A percentile compares a stretch with the other conserved stretches of the same genome.
These are phyloP conservation scores for Cossypha polioptera DNA, from an alignment of 2,797 vertebrate species.

Conservation along the genomic window DNA sequence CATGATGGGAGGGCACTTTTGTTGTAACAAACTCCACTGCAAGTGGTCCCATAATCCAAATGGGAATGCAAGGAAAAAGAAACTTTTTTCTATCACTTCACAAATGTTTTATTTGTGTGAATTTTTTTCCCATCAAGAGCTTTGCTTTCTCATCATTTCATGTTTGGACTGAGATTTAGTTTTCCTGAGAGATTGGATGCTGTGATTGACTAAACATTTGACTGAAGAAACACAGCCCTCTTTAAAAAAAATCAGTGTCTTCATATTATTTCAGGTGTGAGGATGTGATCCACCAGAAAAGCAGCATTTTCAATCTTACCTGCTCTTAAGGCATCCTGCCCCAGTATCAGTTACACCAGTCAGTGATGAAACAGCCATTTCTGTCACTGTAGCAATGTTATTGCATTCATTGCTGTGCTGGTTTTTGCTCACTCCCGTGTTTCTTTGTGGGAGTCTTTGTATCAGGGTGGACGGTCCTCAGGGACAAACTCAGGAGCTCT, in stretches of 20 bases:
- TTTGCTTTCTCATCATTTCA: not conserved
- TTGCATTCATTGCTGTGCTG: not conserved
- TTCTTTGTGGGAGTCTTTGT: too few relatives aligned
- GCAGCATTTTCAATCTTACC: not conserved
- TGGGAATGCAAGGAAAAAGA: not conserved
- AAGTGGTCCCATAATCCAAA: not conserved
- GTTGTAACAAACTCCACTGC: not conserved
- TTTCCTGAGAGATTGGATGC: not conserved
- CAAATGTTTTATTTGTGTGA: not conserved
- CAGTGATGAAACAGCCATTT: not conserved
- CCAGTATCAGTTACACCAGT: not conserved
- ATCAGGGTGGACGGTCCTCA: too few relatives aligned
- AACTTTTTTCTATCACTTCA: not conserved
- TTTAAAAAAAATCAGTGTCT: not conserved
- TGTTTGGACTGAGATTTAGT: not conserved
- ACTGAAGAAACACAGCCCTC: not conserved
- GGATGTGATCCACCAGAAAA: not conserved
- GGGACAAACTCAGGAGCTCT: too few relatives aligned
- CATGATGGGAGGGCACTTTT: not conserved
- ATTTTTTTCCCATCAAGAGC: not conserved
- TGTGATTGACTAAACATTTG: not conserved
- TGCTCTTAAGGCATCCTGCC: not conserved
- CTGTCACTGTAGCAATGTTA: not conserved
- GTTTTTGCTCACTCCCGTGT: not conserved
- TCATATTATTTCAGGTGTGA: not conserved